phyloP scores from a whole-genome alignment of 2,888 invertebrate genomes.

The Orchesellides sinensis region DNA sequence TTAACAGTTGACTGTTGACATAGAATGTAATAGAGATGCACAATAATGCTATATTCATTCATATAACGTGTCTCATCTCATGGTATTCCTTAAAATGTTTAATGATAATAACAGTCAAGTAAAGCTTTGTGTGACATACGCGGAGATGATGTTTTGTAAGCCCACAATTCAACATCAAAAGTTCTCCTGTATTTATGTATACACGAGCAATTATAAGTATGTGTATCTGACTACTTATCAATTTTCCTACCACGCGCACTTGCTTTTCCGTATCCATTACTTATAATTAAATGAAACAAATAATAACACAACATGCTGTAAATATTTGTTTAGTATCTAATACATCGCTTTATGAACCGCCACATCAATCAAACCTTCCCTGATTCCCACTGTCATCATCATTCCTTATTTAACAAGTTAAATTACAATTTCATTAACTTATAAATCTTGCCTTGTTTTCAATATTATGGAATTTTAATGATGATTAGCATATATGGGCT shows the following conservation, averaged over 20 bases:
- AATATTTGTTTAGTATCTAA: neutral
- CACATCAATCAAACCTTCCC: conserved; percentile 48
- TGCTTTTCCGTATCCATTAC: neutral
- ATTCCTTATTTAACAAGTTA: conserved; percentile 49
- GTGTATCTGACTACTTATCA: neutral
- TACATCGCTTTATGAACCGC: neutral
- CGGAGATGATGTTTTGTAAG: neutral
- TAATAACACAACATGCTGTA: neutral
- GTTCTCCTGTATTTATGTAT: neutral
- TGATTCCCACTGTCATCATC: conserved; percentile 56
- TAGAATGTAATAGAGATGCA: neutral
- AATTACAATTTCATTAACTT: conserved; percentile 53
- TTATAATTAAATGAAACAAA: neutral
- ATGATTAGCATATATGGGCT: conserved; percentile 40
- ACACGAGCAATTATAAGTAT: neutral
- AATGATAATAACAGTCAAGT: conserved; percentile 24
- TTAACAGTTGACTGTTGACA: too few species aligned
- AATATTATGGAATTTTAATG: conserved; percentile 38
- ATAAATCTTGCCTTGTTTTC: conserved; percentile 25
- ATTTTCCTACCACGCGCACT: neutral
- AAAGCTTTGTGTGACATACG: neutral
- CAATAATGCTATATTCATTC: neutral
- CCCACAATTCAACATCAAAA: neutral
- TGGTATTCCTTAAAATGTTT: conserved; percentile 17
- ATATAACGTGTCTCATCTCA: neutral